Evolutionary conservation across 2,797 vertebrate species (phyloP).

Genomic region (Hemibagrus guttatus): DNA sequence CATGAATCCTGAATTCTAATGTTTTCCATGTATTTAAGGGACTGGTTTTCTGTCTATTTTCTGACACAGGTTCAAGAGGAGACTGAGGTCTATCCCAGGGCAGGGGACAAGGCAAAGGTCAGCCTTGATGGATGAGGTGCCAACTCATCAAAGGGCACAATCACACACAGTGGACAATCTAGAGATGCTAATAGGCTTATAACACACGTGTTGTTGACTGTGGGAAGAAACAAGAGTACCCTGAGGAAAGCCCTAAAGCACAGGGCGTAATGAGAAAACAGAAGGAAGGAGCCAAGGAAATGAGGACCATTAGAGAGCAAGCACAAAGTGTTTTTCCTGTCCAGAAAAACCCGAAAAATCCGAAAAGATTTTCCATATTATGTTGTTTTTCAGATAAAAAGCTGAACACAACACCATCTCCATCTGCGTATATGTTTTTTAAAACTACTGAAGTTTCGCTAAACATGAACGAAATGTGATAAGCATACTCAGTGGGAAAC

Average conservation of each 20-base stretch:
- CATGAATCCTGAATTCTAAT: background rate
- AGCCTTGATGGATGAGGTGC: too few species aligned
- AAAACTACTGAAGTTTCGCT: background rate
- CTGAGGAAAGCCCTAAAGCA: too few species aligned
- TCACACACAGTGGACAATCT: too few species aligned
- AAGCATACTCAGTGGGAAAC: background rate
- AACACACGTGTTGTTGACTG: too few species aligned
- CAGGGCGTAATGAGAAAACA: slow-evolving; percentile 24
- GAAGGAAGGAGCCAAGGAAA: slow-evolving; percentile 50
- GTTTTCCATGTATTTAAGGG: too few species aligned
- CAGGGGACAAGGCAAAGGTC: too few species aligned
- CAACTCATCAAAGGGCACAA: too few species aligned
- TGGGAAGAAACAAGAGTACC: too few species aligned
- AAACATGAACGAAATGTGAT: background rate
- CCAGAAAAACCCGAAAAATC: too few species aligned
- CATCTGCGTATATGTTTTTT: background rate
- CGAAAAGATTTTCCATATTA: background rate
- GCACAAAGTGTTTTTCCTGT: slow-evolving; percentile 14
- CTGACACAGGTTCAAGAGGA: too few species aligned
- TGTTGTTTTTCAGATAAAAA: background rate
- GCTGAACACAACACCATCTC: background rate
- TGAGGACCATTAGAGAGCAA: slow-evolving; percentile 43
- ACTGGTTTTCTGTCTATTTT: background rate
- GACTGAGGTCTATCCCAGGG: too few species aligned
- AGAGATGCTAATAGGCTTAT: too few species aligned